Base-by-base conservation (phyloP, 1,140 invertebrate genomes). In the Homalodisca vitripennis region DNA sequence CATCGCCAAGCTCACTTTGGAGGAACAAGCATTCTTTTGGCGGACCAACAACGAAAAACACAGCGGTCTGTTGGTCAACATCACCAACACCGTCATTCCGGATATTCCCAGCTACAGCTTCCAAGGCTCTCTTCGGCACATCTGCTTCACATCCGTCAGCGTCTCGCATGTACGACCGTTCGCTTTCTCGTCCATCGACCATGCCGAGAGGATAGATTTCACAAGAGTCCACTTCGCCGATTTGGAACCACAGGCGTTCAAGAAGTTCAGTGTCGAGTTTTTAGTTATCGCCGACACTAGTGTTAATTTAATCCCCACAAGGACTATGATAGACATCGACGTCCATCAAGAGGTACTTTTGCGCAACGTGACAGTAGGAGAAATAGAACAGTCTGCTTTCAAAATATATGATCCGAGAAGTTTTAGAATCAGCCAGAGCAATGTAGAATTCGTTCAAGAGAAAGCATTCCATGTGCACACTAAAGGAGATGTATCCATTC, bases 241-340 rank as follows among this genome's bases (percentile, higher is more conserved):
- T 10, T 81, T 91, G 20, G 86, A 90, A 72, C 83, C 85, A 27
- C 89, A 92, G 76, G 86, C 89, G 1, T 91, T 93, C 73, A 92
- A 92, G 69, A 90, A 91, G 77, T 91, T 93, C 75, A 83, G 85
- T 30, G 85, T 89, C 0, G 81, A 84, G 30, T 20, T 64, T 12
- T 64, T 75, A 13, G 57, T 85, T 30, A 80, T 91, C 29, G 81
- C 82, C 0, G 82, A 84, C 0, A 82, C 79, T 17, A 82, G 90
- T 41, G 75, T 80, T 1, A 76, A 76, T 0, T 74, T 81, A 30
- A 68, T 89, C 47, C 89, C 89, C 0, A 91, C 89, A 67, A 83
- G 89, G 51, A 84, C 87, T 62, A 62, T 92, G 76, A 89, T 89
- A 47, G 90, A 92, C 66, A 79, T 93, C 41, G 86, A 87, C 69